Percentiles rank a stretch among this genome's conserved stretches.
phyloP scores from a whole-genome alignment of 2,888 invertebrate species.

The Unio pictorum region DNA sequence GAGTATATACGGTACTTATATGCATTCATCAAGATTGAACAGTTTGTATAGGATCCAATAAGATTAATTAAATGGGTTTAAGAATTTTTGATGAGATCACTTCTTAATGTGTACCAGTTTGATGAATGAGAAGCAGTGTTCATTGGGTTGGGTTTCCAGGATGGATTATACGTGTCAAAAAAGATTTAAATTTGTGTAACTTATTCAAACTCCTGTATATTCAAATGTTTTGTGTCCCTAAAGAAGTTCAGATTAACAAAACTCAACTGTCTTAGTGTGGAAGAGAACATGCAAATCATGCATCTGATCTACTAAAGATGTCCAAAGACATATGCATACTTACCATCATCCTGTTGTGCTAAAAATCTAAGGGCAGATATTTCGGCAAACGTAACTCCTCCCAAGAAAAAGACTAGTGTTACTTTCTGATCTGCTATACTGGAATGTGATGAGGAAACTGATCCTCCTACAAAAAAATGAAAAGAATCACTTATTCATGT shows the following conservation, averaged over 20 bases:
- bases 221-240: no score
- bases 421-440: slow-evolving; percentile 74
- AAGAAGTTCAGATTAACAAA: no score
- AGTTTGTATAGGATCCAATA: no score
- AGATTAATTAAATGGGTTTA: no score
- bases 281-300: not conserved
- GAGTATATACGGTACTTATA: no score
- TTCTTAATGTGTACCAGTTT: no score
- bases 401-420: slow-evolving; percentile 94
- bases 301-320: not conserved
- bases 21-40: no score
- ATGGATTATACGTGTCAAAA: not conserved
- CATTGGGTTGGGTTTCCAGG: no score
- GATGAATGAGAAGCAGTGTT: no score
- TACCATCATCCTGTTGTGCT: slow-evolving; percentile 76
- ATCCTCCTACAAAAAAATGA: slow-evolving; percentile 60
- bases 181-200: no score
- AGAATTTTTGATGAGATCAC: no score
- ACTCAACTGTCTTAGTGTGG: not conserved
- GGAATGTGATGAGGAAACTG: slow-evolving; percentile 71
- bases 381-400: slow-evolving; percentile 97
- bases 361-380: slow-evolving; percentile 78
- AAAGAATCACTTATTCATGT: not conserved
- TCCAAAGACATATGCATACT: slow-evolving; percentile 9
- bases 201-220: no score